phyloP scores from a whole-genome alignment of 2,113 vertebrate genomes.

The Silurus glanis region DNA sequence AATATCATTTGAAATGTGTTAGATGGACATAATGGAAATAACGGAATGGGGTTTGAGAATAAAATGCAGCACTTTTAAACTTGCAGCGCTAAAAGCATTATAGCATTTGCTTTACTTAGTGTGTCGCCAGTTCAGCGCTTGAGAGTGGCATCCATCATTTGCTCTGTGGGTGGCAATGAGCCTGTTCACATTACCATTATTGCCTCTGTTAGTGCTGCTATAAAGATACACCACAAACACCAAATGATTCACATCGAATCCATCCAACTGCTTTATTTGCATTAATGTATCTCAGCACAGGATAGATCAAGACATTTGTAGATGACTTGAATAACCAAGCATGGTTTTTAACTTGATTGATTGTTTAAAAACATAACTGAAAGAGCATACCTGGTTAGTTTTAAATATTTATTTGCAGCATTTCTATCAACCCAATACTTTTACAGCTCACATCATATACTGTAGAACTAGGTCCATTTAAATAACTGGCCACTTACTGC shows the following conservation, averaged over 20 bases:
- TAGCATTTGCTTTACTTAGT: slow-evolving; percentile 31
- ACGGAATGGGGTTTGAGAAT: not conserved
- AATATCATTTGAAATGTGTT: not conserved
- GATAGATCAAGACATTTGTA: not conserved
- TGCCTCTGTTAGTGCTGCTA: slow-evolving; percentile 32
- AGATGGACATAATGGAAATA: not conserved
- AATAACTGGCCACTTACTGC: not conserved
- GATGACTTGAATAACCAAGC: not conserved
- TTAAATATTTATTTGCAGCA: not conserved
- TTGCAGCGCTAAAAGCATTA: not conserved
- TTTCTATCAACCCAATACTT: not conserved
- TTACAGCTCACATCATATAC: not conserved
- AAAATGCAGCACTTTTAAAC: not conserved
- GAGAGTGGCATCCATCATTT: slow-evolving; percentile 46
- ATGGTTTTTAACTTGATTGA: not conserved
- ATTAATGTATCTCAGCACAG: not conserved
- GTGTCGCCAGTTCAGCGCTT: slow-evolving; percentile 34
- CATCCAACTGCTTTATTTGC: slow-evolving; percentile 9
- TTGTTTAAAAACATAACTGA: not conserved
- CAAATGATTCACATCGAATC: slow-evolving; percentile 19
- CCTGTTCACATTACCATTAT: slow-evolving; percentile 40
- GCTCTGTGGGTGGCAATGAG: slow-evolving; percentile 22
- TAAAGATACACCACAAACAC: slow-evolving; percentile 10
- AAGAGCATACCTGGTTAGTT: not conserved
- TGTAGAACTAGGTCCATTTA: not conserved